Conservation (phyloP, 1,140 invertebrate species). For the Saccostrea echinata region DNA sequence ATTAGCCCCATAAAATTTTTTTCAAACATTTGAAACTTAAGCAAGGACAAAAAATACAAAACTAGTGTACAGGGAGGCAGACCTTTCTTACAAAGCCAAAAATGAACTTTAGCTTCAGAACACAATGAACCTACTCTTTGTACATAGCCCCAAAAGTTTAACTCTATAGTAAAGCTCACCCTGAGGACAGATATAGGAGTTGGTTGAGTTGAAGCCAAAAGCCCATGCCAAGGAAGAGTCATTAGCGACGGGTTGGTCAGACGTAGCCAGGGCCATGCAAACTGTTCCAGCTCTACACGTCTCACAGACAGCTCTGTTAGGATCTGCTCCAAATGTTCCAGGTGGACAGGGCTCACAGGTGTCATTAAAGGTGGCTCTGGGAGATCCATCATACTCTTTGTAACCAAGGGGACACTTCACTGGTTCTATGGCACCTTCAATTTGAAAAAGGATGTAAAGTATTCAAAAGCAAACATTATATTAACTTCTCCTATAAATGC, state of each 20-base stretch:
- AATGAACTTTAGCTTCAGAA: too few relatives aligned
- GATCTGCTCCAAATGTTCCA: conserved; percentile 72
- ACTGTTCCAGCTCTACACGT: conserved; percentile 76
- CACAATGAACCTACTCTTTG: too few relatives aligned
- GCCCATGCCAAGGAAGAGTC: conserved; percentile 62
- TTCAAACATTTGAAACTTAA: too few relatives aligned
- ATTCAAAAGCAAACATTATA: background rate
- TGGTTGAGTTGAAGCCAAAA: conserved; percentile 70
- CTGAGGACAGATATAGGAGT: conserved; percentile 75
- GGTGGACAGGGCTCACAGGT: conserved; percentile 75
- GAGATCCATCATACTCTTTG: conserved; percentile 72
- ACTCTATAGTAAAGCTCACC: conserved; percentile 59
- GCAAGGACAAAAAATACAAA: too few relatives aligned
- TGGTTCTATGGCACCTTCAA: conserved; percentile 75
- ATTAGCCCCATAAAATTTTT: too few relatives aligned
- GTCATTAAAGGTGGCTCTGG: conserved; percentile 69
- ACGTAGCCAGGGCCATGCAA: conserved; percentile 70
- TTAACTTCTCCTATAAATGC: too few relatives aligned
- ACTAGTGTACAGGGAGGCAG: too few relatives aligned
- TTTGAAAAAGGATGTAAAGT: background rate
- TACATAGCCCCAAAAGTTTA: background rate
- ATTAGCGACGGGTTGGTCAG: conserved; percentile 73
- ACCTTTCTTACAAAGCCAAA: too few relatives aligned
- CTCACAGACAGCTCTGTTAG: conserved; percentile 67
- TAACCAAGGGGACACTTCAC: conserved; percentile 75